Evolutionary conservation across 2,113 vertebrate genomes (phyloP).

Genomic region (Barbus barbus): DNA sequence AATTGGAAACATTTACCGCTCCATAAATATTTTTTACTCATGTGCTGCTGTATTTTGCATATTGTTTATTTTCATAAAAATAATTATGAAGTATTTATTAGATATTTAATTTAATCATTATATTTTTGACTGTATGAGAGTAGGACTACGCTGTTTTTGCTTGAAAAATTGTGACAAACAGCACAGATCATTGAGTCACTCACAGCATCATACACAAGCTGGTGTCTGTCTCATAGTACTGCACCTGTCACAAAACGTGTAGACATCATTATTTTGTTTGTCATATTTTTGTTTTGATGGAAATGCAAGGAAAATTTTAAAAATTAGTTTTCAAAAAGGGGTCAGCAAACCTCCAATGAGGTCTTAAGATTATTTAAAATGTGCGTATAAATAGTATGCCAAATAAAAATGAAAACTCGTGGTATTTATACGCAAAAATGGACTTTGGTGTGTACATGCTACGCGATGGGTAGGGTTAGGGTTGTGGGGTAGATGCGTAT

Average conservation of each 20-base stretch:
- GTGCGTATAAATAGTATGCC: too few relatives aligned
- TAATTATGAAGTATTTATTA: neutral
- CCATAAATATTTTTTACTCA: neutral
- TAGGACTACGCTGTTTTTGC: neutral
- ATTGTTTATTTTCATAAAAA: neutral
- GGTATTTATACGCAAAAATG: too few relatives aligned
- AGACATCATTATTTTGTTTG: neutral
- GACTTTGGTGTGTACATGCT: too few relatives aligned
- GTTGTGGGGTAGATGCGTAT: too few relatives aligned
- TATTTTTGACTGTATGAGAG: too few relatives aligned
- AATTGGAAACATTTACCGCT: neutral
- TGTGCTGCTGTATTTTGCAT: neutral
- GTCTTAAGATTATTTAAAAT: neutral
- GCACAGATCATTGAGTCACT: constrained; percentile 1
- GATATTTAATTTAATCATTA: neutral
- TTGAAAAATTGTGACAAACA: neutral
- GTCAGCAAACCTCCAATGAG: neutral
- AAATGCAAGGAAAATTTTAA: neutral
- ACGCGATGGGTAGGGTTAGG: too few relatives aligned
- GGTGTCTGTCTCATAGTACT: neutral
- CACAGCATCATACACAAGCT: neutral
- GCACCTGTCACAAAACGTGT: neutral
- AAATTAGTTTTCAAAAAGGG: neutral
- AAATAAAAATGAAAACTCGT: too few relatives aligned
- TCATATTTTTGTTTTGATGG: neutral